These are phyloP conservation scores for Berghia stephanieae DNA, from an alignment of 1,140 invertebrate species.

Conservation along the genomic window DNA sequence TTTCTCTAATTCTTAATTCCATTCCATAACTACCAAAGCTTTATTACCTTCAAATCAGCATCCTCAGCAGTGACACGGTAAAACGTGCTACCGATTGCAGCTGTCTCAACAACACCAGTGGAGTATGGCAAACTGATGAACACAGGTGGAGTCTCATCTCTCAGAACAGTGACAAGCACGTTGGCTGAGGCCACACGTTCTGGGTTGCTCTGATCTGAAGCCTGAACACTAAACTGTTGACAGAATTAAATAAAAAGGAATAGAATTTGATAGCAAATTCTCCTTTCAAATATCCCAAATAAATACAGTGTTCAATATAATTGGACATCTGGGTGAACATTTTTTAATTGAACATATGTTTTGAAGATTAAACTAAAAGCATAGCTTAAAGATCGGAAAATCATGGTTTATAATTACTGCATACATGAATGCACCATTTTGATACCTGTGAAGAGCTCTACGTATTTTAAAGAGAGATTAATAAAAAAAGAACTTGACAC, in stretches of 20 bases:
- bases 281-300: too few species aligned
- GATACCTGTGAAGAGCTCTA: too few species aligned
- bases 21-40: not conserved
- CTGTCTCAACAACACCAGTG: constrained; percentile 25
- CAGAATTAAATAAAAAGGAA: not conserved
- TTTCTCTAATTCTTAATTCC: not conserved
- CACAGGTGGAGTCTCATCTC: constrained; percentile 25
- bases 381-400: too few species aligned
- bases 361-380: too few species aligned
- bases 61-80: constrained; percentile 40
- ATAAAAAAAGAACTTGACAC: too few species aligned
- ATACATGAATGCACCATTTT: too few species aligned
- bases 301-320: too few species aligned
- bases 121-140: constrained; percentile 28
- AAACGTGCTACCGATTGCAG: constrained; percentile 9
- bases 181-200: constrained; percentile 72
- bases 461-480: too few species aligned
- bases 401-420: too few species aligned
- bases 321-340: too few species aligned
- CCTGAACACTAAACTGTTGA: constrained; percentile 51
- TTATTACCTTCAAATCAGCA: constrained; percentile 39
- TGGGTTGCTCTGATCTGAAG: constrained; percentile 85
- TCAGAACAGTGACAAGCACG: constrained; percentile 38
- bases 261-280: too few species aligned
- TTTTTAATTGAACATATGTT: too few species aligned